These are phyloP conservation scores for Furcula furcula DNA, from an alignment of 2,888 invertebrate species.

Conservation along the genomic window DNA sequence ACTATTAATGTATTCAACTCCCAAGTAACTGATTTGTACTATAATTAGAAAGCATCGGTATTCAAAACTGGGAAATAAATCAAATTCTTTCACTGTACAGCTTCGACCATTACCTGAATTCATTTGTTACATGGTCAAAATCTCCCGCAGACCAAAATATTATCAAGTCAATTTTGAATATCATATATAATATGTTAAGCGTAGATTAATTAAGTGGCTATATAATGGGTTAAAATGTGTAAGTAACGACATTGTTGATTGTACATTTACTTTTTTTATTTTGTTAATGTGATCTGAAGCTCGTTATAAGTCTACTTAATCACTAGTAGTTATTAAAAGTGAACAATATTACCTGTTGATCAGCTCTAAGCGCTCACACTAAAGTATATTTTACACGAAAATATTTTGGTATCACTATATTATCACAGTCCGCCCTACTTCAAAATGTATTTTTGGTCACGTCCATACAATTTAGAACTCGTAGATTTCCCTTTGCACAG, in stretches of 20 bases:
- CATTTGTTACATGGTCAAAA: constrained; percentile 43
- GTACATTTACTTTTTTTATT: constrained; percentile 52
- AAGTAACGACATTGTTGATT: constrained; percentile 58
- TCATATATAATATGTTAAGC: constrained; percentile 61
- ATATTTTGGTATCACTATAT: constrained; percentile 74
- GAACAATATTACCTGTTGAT: constrained; percentile 44
- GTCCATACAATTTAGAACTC: constrained; percentile 40
- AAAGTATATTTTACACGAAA: constrained; percentile 45
- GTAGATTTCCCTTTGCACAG: no score
- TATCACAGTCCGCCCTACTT: constrained; percentile 72
- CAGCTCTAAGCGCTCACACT: constrained; percentile 66
- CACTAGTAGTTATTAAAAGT: constrained; percentile 30
- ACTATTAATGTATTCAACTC: not conserved
- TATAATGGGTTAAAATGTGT: constrained; percentile 44
- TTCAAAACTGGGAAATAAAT: constrained; percentile 12
- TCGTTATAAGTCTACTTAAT: constrained; percentile 39
- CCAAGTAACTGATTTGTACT: constrained; percentile 15
- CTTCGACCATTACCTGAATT: constrained; percentile 28
- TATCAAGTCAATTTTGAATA: constrained; percentile 75
- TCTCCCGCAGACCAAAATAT: constrained; percentile 67
- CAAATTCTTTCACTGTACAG: constrained; percentile 12
- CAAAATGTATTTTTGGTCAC: constrained; percentile 50
- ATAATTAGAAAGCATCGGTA: constrained; percentile 9
- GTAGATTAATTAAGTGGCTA: constrained; percentile 61
- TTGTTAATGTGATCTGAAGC: constrained; percentile 81